phyloP scores from a whole-genome alignment of 1,140 invertebrate species.

The Bemisia tabaci region DNA sequence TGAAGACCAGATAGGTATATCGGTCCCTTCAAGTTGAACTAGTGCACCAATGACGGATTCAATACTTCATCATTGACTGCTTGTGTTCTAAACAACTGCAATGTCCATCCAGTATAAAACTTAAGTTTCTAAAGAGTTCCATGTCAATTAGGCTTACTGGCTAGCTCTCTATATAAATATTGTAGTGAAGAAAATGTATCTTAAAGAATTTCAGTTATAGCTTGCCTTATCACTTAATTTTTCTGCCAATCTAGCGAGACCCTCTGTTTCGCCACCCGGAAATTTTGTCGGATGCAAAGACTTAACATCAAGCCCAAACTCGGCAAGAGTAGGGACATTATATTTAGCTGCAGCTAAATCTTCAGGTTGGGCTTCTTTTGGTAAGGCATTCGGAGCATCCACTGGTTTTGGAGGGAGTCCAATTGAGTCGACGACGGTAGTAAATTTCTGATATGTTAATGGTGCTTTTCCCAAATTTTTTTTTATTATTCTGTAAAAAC shows the following conservation, averaged over 20 bases:
- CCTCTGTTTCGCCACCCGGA: conserved; percentile 55
- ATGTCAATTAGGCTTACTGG: too few species aligned
- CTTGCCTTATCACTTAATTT: conserved; percentile 39
- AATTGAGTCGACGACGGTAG: conserved; percentile 41
- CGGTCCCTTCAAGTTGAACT: too few species aligned
- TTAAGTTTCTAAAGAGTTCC: too few species aligned
- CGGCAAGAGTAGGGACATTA: conserved; percentile 43
- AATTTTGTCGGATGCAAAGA: conserved; percentile 36
- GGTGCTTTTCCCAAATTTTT: conserved; percentile 49
- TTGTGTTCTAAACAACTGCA: too few species aligned
- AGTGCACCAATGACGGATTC: too few species aligned
- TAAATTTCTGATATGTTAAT: conserved; percentile 55
- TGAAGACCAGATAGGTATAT: too few species aligned
- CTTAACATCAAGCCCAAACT: conserved; percentile 38
- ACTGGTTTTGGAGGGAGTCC: conserved; percentile 37
- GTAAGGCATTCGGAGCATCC: conserved; percentile 33
- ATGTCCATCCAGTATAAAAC: too few species aligned
- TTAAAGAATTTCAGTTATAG: too few species aligned
- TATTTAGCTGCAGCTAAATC: conserved; percentile 36
- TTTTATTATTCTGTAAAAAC: conserved; percentile 37
- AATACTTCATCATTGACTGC: too few species aligned
- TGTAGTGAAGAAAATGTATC: too few species aligned
- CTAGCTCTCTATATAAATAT: too few species aligned
- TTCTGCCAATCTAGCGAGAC: conserved; percentile 41
- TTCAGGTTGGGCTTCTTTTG: conserved; percentile 32